Base-by-base conservation (phyloP, 2,888 invertebrate genomes). In the Drosophila paranaensis region DNA sequence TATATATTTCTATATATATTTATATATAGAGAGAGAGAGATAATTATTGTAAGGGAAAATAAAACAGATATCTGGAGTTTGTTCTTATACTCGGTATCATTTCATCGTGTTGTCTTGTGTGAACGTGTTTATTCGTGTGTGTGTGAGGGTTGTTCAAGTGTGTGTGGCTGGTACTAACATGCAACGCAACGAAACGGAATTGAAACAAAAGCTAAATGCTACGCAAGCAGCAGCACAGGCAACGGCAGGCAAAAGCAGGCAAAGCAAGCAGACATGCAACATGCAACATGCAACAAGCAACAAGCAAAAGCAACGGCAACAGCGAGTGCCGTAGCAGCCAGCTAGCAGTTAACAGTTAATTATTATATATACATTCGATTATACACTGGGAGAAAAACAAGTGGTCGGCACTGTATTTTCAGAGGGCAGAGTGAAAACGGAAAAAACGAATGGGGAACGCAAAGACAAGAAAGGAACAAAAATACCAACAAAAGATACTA, bases 141-240 rank as follows among this genome's bases (percentile, higher is more conserved):
- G 48, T 62, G 30, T 71, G 48, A 60, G 35, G 46, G 57, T 40
- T 53, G 39, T 53, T 37, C 25, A 51, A 25, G 6, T 55, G 11
- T 55, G 14, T 56, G 40, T 53, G 54, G 42, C 56, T 66, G 74
- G 56, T 50, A 68, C 73, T 74, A 61, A 57, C 62, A 60, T 77
- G 60, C 60, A 77, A 75, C 53, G 33, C 65, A 61, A 63, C 56
- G 42, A 43, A 74, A 71, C 30, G 62, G 27, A 73, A 71, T 42
- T 46, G 55, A 67, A 75, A 71, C 60, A 48, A 69, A 71, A 71
- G 65, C 77, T 77, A 77, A 78, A 63, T 75, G 64, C 76, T 76
- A 78, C 43, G 35, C 75, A 74, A 70, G 53, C 77, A 71, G 54
- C 54, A 65, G 20, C 16, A 16, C 50, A 53, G 9, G 51, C 70